Base-by-base conservation (phyloP, 2,797 vertebrate species). In the Trichosurus vulpecula region DNA sequence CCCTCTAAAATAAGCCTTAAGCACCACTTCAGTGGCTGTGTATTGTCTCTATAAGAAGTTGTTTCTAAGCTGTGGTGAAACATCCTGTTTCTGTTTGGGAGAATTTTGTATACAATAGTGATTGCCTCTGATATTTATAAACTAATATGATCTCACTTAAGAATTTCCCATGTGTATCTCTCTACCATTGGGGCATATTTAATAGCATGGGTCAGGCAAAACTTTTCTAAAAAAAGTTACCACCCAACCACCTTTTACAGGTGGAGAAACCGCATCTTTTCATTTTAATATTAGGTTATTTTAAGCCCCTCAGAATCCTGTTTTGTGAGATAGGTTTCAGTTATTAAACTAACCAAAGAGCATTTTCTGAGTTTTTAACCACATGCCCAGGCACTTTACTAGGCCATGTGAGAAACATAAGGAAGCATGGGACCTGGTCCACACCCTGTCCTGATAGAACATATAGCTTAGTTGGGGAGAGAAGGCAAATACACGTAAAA, bases 281-380 rank as follows among this genome's bases (percentile, higher is more conserved):
- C n/a, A 94, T 93, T 94, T 97, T 93, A 93, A 93, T 93, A 95
- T 96, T 90, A 95, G 31, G 25, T 91, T 35, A 41, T 92, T 41
- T 92, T 91, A 90, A 55, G 51, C 74, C 30, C n/a, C 51, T 93
- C 92, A 8, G 29, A 87, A 51, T 51, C 41, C 87, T 35, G 25
- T 87, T 87, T 51, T 27, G 25, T 27, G 25, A 47, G 25, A 11
- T 41, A 51, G 25, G 74, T 47, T 87, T 87, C 25, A 51, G 41
- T 87, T 51, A 51, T 87, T 87, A 47, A 87, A 47, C 41, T 41
- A 81, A 47, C 22, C n/a, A 47, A 11, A 41, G 25, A 51, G 41
- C 9, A 87, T 27, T 51, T 87, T 27, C 74, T 51, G 41, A 87
- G 25, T 87, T 47, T 51, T 27, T 27, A 41, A 56, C n/a, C n/a